phyloP scores from a whole-genome alignment of 2,888 invertebrate genomes.

The Acanthococcus lagerstroemiae region DNA sequence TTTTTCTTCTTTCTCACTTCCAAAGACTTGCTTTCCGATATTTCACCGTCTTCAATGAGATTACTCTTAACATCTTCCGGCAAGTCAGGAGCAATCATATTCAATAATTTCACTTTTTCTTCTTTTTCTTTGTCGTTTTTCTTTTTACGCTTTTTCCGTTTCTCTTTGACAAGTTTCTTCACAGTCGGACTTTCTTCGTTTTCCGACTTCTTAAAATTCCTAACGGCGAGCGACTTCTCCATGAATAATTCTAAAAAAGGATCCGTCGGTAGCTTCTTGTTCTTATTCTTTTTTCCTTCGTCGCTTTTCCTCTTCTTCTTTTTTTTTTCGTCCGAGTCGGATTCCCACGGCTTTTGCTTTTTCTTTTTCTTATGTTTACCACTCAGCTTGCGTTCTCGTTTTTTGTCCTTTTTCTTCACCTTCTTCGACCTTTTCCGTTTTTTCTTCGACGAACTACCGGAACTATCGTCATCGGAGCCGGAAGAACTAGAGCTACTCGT shows the following conservation, averaged over 20 bases:
- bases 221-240: neutral
- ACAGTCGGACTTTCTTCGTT: neutral
- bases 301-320: conserved; percentile 19
- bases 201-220: conserved; percentile 14
- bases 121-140: conserved; percentile 10
- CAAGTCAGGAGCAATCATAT: neutral
- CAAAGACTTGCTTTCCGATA: neutral
- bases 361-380: conserved; percentile 12
- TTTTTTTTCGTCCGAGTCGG: conserved; percentile 12
- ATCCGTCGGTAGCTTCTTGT: neutral
- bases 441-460: conserved; percentile 10
- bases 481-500: conserved; percentile 11
- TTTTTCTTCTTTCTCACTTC: conserved; percentile 14
- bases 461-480: conserved; percentile 3
- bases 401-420: neutral
- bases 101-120: neutral
- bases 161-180: conserved; percentile 10
- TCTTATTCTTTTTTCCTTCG: conserved; percentile 8
- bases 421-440: neutral
- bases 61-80: neutral
- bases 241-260: conserved; percentile 2
- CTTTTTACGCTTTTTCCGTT: conserved; percentile 23
- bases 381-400: neutral
- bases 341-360: conserved; percentile 1
- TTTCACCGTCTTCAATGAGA: neutral